Conservation (phyloP, 2,113 vertebrate genomes). For the Otis tarda region DNA sequence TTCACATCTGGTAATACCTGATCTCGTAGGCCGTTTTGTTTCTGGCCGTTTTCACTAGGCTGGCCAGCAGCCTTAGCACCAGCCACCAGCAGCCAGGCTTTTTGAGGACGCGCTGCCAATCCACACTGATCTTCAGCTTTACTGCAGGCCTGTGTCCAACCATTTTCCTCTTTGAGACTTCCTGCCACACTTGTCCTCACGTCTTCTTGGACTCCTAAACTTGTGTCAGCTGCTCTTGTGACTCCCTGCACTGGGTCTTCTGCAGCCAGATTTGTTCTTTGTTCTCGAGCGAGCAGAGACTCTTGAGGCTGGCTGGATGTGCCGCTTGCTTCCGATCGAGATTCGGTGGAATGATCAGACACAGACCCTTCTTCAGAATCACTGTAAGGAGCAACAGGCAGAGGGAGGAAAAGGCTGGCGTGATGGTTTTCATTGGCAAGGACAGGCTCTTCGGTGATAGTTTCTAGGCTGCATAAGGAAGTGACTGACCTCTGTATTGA, state of each 20-base stretch:
- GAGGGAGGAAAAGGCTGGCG: slow-evolving; percentile 21
- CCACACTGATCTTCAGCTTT: not conserved
- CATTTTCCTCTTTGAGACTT: not conserved
- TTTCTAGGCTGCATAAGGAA: slow-evolving; percentile 81
- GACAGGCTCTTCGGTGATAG: slow-evolving; percentile 80
- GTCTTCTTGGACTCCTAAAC: not conserved
- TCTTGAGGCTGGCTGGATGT: not conserved
- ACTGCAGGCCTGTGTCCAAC: not conserved
- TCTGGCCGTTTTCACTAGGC: not conserved
- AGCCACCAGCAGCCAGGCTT: not conserved
- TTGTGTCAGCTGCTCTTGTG: not conserved
- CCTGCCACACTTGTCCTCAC: not conserved
- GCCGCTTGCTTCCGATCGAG: not conserved
- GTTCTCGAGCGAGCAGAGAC: not conserved
- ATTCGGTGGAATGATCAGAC: not conserved
- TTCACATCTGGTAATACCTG: not conserved
- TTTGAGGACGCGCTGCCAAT: not conserved
- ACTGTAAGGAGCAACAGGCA: not conserved
- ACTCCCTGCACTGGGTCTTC: not conserved
- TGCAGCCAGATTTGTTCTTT: not conserved
- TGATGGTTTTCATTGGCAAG: slow-evolving; percentile 59
- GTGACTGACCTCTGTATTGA: slow-evolving; percentile 75
- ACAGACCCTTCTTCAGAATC: slow-evolving; percentile 40
- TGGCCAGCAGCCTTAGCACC: not conserved
- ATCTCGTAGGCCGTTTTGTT: not conserved